Conservation (phyloP, 2,888 invertebrate genomes). For the Mythimna lalbum region DNA sequence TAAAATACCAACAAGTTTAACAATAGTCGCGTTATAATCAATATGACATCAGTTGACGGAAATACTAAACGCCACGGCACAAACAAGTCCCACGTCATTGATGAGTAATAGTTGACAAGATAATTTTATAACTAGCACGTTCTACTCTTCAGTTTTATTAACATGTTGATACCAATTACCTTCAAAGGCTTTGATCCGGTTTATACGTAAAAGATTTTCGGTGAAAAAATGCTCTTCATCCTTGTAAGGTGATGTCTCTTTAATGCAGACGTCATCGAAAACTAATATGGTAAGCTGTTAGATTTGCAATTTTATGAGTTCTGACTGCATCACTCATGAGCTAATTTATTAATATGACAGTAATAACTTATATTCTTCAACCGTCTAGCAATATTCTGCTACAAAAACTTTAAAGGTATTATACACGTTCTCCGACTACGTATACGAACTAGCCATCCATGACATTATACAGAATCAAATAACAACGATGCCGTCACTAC, state of each 20-base stretch:
- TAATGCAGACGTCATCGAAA: background rate
- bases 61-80: conserved; percentile 50
- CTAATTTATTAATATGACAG: background rate
- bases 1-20: conserved; percentile 27
- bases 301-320: background rate
- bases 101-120: conserved; percentile 55
- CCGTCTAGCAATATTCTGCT: background rate
- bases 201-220: background rate
- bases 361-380: background rate
- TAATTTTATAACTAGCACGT: conserved; percentile 11
- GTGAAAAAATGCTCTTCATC: background rate
- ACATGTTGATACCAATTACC: conserved; percentile 15
- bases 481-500: conserved; percentile 51
- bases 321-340: background rate
- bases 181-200: conserved; percentile 14
- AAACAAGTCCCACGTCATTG: conserved; percentile 62
- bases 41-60: conserved; percentile 57
- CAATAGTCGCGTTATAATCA: conserved; percentile 27
- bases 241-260: background rate
- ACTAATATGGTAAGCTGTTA: background rate
- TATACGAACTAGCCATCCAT: conserved; percentile 2
- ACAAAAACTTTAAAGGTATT: background rate
- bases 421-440: background rate
- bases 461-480: conserved; percentile 5
- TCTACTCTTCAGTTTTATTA: conserved; percentile 14